phyloP scores from a whole-genome alignment of 2,888 invertebrate genomes.

The Herminia tarsipennalis region DNA sequence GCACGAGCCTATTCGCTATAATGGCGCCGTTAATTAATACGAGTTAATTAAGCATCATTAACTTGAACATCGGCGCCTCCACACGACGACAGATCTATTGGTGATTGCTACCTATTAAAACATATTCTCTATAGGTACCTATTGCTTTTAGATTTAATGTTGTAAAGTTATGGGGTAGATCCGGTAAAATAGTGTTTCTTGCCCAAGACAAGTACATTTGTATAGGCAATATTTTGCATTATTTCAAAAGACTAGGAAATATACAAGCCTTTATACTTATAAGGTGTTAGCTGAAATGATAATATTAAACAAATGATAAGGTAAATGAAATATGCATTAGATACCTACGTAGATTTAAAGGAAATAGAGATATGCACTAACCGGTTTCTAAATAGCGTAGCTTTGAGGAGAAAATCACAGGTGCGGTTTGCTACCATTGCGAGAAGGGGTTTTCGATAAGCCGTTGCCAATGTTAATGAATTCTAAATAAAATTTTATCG shows the following conservation, averaged over 20 bases:
- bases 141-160: too few relatives aligned
- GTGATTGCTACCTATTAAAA: conserved; percentile 68
- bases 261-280: too few relatives aligned
- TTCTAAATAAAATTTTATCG: conserved; percentile 75
- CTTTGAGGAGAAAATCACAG: conserved; percentile 49
- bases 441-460: conserved; percentile 61
- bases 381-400: conserved; percentile 23
- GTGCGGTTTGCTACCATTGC: conserved; percentile 55
- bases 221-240: too few relatives aligned
- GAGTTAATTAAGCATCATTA: conserved; percentile 84
- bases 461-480: conserved; percentile 69
- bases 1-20: conserved; percentile 63
- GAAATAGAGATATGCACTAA: conserved; percentile 21
- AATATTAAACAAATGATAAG: too few relatives aligned
- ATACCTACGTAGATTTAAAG: conserved; percentile 6
- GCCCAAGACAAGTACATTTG: too few relatives aligned
- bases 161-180: too few relatives aligned
- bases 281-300: too few relatives aligned
- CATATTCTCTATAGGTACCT: too few relatives aligned
- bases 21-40: conserved; percentile 77
- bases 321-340: conserved; percentile 19
- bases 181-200: too few relatives aligned
- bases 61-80: conserved; percentile 77
- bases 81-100: conserved; percentile 74
- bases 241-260: too few relatives aligned